Percentiles rank a stretch among this genome's conserved stretches.
Conservation (phyloP, 2,113 vertebrate genomes). For the Aegotheles bennettii region DNA sequence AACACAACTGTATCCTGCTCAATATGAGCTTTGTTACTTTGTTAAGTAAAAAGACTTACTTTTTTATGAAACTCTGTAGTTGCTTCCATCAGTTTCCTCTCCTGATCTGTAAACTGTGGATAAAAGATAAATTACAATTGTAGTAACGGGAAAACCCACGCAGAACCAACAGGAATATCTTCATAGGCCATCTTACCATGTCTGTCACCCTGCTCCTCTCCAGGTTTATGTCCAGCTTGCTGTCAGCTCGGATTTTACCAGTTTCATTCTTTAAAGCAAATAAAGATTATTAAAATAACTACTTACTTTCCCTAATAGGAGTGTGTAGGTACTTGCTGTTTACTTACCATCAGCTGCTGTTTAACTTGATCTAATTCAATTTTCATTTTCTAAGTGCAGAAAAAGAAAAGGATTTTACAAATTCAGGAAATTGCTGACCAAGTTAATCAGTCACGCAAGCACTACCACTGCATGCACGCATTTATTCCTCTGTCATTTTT, state of each 20-base stretch:
- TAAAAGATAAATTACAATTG: background rate
- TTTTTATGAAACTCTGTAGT: constrained; percentile 88
- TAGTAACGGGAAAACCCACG: background rate
- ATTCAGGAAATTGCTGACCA: background rate
- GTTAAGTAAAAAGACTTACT: constrained; percentile 74
- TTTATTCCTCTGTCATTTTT: background rate
- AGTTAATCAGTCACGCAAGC: background rate
- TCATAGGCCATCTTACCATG: constrained; percentile 72
- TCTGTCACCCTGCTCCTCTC: constrained; percentile 90
- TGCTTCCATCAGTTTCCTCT: constrained; percentile 91
- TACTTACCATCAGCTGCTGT: constrained; percentile 84
- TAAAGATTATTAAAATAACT: background rate
- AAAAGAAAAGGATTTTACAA: background rate
- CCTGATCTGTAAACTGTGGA: constrained; percentile 90
- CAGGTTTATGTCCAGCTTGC: constrained; percentile 93
- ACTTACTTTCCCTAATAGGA: background rate
- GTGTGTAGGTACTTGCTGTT: background rate
- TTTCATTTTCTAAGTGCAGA: constrained; percentile 89
- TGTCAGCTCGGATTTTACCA: constrained; percentile 83
- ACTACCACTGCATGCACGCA: background rate
- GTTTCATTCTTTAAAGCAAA: constrained; percentile 84
- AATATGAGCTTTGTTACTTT: no score
- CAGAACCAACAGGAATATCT: background rate
- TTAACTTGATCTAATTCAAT: constrained; percentile 90
- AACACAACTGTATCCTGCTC: accelerated